Evolutionary conservation across 2,113 vertebrate genomes (phyloP).

Genomic region (Pithys albifrons): DNA sequence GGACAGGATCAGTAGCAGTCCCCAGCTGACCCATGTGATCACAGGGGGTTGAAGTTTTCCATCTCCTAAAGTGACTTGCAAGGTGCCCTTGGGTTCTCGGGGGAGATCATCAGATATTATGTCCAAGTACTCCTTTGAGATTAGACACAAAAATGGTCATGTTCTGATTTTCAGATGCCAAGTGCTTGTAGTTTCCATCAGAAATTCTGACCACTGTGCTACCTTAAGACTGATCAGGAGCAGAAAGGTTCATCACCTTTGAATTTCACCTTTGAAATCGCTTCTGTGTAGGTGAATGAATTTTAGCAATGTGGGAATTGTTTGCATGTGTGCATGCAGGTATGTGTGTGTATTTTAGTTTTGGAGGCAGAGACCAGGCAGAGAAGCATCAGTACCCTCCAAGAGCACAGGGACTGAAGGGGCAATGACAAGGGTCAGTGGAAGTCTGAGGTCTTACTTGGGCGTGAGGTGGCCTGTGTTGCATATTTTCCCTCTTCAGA

Average conservation of each 20-base stretch:
- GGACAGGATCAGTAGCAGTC: not conserved
- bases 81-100: not conserved
- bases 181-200: not conserved
- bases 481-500: slow-evolving; percentile 15
- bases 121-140: not conserved
- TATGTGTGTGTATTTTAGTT: not conserved
- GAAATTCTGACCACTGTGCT: not conserved
- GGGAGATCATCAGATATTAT: not conserved
- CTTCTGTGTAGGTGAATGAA: not conserved
- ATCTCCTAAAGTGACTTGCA: not conserved
- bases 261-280: not conserved
- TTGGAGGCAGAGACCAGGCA: not conserved
- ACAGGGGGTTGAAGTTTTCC: not conserved
- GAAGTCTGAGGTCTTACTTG: not conserved
- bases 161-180: not conserved
- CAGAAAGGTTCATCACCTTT: not conserved
- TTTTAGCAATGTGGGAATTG: not conserved
- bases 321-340: not conserved
- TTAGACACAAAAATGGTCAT: not conserved
- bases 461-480: not conserved
- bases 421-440: not conserved
- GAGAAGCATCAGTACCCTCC: not conserved
- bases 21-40: rapidly evolving
- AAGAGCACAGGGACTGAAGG: not conserved
- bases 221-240: not conserved